Conservation (phyloP, 2,113 vertebrate genomes). For the Pungitius pungitius region DNA sequence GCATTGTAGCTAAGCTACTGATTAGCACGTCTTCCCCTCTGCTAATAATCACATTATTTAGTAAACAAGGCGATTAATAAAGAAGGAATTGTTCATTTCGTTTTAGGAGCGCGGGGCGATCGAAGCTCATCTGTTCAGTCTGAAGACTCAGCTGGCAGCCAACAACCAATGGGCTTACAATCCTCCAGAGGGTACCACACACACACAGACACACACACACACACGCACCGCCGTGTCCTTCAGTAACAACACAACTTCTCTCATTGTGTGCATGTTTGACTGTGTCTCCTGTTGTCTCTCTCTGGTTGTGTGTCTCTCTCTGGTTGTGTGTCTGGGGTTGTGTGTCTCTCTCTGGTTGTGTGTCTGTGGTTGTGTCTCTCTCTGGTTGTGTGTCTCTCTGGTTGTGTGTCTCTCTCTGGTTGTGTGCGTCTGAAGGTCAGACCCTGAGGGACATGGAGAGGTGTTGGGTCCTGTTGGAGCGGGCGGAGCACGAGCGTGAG, state of each 20-base stretch:
- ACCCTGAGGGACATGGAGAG: conserved; percentile 84
- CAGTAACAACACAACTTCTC: neutral
- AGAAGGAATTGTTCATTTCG: neutral
- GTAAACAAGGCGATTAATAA: neutral
- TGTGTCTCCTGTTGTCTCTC: neutral
- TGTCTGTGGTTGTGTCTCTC: neutral
- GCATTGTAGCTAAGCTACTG: too few relatives aligned
- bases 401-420: neutral
- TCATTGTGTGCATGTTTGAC: neutral
- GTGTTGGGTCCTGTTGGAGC: conserved; percentile 82
- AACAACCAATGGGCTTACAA: conserved; percentile 86
- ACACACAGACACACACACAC: neutral
- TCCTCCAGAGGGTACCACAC: conserved; percentile 78
- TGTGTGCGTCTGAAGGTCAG: conserved; percentile 58
- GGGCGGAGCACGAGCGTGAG: conserved; percentile 82
- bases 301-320: neutral
- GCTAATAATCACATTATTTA: neutral
- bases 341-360: neutral
- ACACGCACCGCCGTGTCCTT: neutral
- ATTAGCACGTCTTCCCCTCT: too few relatives aligned
- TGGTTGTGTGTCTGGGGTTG: neutral
- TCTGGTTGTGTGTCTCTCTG: neutral
- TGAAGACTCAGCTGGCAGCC: conserved; percentile 86
- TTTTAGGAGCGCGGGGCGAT: conserved; percentile 82
- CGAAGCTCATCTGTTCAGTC: conserved; percentile 88